Conservation (phyloP, 2,888 invertebrate species). For the Drosophila aldrichi region DNA sequence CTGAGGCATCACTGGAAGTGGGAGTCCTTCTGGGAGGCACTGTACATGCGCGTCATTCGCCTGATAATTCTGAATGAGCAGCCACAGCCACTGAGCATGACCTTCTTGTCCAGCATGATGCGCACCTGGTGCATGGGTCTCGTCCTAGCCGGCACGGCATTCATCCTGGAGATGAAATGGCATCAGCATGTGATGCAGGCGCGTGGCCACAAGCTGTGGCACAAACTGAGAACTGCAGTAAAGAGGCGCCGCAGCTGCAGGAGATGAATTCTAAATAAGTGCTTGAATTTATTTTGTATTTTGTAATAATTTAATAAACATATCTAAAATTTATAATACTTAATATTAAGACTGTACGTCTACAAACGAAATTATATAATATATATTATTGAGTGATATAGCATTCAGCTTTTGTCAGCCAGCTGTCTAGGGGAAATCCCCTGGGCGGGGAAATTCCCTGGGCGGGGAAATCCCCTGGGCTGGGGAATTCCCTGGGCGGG, state of each 20-base stretch:
- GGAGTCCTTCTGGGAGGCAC: conserved; percentile 71
- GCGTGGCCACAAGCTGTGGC: not conserved
- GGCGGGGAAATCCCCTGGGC: no score
- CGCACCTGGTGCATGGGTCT: conserved; percentile 69
- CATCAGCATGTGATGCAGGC: conserved; percentile 18
- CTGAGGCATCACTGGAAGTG: conserved; percentile 63
- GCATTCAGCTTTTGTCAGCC: no score
- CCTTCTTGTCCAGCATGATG: conserved; percentile 64
- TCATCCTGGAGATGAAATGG: conserved; percentile 70
- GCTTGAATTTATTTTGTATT: not conserved
- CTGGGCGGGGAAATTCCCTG: no score
- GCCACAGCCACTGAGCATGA: conserved; percentile 58
- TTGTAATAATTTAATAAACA: no score
- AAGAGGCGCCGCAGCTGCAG: conserved; percentile 12
- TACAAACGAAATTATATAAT: no score
- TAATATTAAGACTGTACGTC: no score
- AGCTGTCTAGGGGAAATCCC: no score
- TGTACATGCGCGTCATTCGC: conserved; percentile 54
- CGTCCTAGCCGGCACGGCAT: conserved; percentile 55
- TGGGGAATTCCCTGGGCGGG: no score
- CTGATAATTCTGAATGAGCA: conserved; percentile 49
- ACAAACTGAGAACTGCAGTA: not conserved
- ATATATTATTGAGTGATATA: no score
- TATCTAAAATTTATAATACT: no score
- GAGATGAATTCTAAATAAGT: not conserved